A percentile compares a stretch with the other conserved stretches of the same genome.
Conservation (phyloP, 2,113 vertebrate species). For the Ameiurus melas region DNA sequence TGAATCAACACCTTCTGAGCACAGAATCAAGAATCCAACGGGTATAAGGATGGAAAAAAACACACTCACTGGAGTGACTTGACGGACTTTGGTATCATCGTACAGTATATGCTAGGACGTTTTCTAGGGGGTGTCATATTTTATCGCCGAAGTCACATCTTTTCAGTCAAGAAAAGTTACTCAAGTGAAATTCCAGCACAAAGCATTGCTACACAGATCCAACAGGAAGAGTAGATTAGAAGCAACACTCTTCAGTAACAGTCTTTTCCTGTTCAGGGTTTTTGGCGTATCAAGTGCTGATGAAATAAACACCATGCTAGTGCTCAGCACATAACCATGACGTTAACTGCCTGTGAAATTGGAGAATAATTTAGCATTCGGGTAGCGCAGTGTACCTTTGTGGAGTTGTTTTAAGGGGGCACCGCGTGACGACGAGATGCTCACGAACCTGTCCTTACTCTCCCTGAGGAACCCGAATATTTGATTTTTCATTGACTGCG, state of each 20-base stretch:
- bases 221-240: not conserved
- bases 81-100: not conserved
- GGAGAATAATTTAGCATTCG: conserved; percentile 32
- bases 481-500: conserved; percentile 21
- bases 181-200: not conserved
- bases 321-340: not conserved
- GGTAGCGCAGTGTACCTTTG: not conserved
- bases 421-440: not conserved
- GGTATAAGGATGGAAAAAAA: too few relatives aligned
- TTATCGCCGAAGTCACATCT: not conserved
- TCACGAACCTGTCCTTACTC: conserved; percentile 12
- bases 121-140: not conserved
- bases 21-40: too few relatives aligned
- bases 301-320: not conserved
- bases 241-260: not conserved
- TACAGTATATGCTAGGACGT: too few relatives aligned
- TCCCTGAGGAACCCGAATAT: conserved; percentile 33
- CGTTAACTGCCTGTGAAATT: conserved; percentile 38
- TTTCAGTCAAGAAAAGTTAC: not conserved
- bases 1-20: too few relatives aligned
- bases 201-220: not conserved
- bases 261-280: not conserved
- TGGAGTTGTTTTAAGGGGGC: conserved; percentile 9
- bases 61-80: not conserved
- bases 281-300: not conserved